Conservation (phyloP, 2,113 vertebrate species). For the Amazona guildingii region DNA sequence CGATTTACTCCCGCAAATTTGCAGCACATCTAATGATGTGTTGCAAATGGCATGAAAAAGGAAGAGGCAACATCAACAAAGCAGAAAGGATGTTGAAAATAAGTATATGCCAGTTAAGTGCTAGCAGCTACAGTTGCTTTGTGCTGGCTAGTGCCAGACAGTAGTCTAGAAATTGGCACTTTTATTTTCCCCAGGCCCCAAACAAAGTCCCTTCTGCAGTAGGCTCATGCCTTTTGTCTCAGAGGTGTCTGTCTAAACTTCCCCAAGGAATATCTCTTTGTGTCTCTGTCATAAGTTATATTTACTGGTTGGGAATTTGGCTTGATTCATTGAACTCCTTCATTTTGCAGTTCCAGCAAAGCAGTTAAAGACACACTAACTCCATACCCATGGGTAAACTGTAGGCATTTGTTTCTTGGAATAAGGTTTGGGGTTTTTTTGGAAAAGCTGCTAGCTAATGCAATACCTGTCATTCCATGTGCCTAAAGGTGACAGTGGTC, state of each 20-base stretch:
- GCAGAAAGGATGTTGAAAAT: conserved; percentile 31
- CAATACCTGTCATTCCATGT: neutral
- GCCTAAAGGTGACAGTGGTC: neutral
- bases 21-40: neutral
- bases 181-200: neutral
- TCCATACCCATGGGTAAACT: neutral
- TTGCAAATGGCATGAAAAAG: conserved; percentile 10
- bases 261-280: neutral
- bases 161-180: neutral
- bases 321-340: neutral
- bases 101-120: neutral
- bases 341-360: neutral
- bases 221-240: neutral
- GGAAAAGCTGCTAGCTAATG: neutral
- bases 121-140: neutral
- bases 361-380: neutral
- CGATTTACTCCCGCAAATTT: neutral
- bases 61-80: conserved; percentile 15
- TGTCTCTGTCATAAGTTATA: neutral
- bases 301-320: neutral
- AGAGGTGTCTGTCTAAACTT: neutral
- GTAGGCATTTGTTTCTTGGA: neutral
- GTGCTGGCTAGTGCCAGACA: neutral
- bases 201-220: neutral
- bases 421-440: neutral